phyloP scores from a whole-genome alignment of 2,888 invertebrate species.

The Priocnemis perturbator region DNA sequence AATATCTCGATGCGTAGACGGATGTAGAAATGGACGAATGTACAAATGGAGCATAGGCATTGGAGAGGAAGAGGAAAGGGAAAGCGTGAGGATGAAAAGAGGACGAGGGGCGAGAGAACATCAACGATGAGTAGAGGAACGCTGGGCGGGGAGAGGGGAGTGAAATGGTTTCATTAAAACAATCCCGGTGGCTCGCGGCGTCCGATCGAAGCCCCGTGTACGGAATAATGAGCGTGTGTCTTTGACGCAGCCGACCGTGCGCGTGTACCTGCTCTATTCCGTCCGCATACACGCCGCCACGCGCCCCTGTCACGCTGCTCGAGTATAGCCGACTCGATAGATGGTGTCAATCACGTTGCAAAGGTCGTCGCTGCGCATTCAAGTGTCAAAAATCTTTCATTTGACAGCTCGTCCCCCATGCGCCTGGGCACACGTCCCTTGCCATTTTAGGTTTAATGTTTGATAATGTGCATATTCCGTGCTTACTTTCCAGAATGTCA shows the following conservation, averaged over 20 bases:
- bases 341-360: no score
- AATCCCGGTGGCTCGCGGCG: constrained; percentile 58
- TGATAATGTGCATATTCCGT: no score
- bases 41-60: not conserved
- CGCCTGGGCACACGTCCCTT: no score
- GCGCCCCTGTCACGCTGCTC: not conserved
- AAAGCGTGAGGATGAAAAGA: not conserved
- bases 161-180: constrained; percentile 67
- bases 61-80: constrained; percentile 8
- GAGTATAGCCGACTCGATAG: not conserved
- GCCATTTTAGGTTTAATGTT: no score
- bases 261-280: not conserved
- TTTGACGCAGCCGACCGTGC: constrained; percentile 18
- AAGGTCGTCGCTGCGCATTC: no score
- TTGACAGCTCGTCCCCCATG: no score
- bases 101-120: constrained; percentile 19
- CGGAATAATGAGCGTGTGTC: constrained; percentile 61
- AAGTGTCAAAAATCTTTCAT: no score
- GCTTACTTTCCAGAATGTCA: no score
- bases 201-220: constrained; percentile 61
- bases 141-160: constrained; percentile 3
- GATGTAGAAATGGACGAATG: not conserved
- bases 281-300: not conserved
- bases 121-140: not conserved
- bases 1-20: not conserved